phyloP scores from a whole-genome alignment of 2,113 vertebrate species.

The Seriola dumerili region DNA sequence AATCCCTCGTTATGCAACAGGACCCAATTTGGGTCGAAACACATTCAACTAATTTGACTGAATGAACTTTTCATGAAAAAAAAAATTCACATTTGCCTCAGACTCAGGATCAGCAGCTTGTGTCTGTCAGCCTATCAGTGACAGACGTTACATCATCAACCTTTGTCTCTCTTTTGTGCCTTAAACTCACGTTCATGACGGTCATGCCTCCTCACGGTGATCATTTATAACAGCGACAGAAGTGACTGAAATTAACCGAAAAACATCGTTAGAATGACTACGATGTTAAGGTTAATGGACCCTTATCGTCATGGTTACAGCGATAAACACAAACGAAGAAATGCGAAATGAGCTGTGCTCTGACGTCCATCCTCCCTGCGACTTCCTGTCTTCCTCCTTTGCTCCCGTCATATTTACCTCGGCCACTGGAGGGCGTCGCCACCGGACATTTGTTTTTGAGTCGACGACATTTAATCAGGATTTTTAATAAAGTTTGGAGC shows the following conservation, averaged over 20 bases:
- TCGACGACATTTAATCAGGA: background rate
- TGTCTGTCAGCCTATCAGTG: background rate
- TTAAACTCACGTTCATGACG: background rate
- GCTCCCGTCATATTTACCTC: background rate
- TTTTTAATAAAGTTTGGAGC: background rate
- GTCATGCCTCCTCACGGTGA: background rate
- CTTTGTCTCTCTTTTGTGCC: background rate
- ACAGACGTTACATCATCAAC: background rate
- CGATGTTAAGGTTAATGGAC: background rate
- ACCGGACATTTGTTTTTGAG: background rate
- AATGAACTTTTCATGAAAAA: slow-evolving; percentile 58
- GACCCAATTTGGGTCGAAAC: slow-evolving; percentile 39
- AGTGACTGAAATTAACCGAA: too few species aligned
- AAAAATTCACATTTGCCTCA: slow-evolving; percentile 2
- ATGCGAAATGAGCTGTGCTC: too few species aligned
- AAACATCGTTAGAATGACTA: background rate
- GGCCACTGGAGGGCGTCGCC: background rate
- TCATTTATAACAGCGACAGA: background rate
- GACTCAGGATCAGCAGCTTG: background rate
- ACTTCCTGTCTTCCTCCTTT: background rate
- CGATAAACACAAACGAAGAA: too few species aligned
- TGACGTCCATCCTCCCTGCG: too few species aligned
- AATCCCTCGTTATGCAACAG: slow-evolving; percentile 59
- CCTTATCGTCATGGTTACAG: background rate
- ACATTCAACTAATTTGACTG: slow-evolving; percentile 43